Base-by-base conservation (phyloP, 2,113 vertebrate species). In the Plotosus lineatus region DNA sequence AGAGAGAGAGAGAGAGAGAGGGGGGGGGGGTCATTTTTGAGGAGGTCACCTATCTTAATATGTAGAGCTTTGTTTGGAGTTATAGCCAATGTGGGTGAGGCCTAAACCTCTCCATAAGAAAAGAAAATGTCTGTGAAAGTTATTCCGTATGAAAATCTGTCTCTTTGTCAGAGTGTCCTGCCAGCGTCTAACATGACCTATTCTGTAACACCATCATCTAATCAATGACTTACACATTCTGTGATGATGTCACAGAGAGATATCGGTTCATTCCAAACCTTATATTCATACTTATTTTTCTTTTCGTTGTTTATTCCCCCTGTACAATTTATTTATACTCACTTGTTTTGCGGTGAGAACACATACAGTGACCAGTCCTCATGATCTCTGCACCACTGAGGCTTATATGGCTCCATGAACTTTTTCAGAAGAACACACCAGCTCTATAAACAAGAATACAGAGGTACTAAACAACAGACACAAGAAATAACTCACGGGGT, bases 341-440 rank as follows among this genome's bases (percentile, higher is more conserved):
- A 99, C 98, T 92, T 85, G 89, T 97, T 99, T 78, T 96, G 94
- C 0, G 97, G 96, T 11, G 95, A 92, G 77, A 99, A 98, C 83
- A 98, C 75, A 82, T 98, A 99, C 53, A 99, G 94, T 2, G 96
- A 92, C 96, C 98, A 99, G 80, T 97, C 92, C 85, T 98, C 96
- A 0, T 96, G 96, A 48, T 90, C 95, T 86, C 91, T 93, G 89
- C 98, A 99, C 96, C 97, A 99, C 82, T 88, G 93, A 0, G 98
- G 98, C 58, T 96, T 93, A 85, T 97, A 96, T 4, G 96, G 96
- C 89, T 97, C 95, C 87, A 99, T 85, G 2, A 93, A 85, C 87
- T 93, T 95, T 78, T 90, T 95, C 80, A 99, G 86, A 61, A 94
- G 93, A 82, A 94, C 92, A 88, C 95, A 96, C 86, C 95, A 95